Conservation (phyloP, 1,140 invertebrate genomes). For the Onthophagus taurus region DNA sequence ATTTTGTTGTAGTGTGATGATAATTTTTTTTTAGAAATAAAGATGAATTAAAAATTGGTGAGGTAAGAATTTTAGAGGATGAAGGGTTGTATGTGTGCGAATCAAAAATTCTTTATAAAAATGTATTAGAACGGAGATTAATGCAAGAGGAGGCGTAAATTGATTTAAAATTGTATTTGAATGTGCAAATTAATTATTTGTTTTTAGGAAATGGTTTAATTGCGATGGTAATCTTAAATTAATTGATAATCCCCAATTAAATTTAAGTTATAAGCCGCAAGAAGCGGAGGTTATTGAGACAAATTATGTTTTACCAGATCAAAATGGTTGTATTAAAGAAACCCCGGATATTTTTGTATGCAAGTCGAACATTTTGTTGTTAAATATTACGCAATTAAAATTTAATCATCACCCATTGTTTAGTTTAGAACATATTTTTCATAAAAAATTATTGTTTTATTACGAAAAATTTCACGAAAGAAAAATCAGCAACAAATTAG, state of each 20-base stretch:
- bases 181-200: slow-evolving; percentile 9
- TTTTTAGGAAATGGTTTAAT: slow-evolving; percentile 23
- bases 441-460: slow-evolving; percentile 32
- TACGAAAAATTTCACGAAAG: slow-evolving; percentile 30
- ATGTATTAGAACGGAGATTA: slow-evolving; percentile 15
- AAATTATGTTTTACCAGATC: slow-evolving; percentile 10
- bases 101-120: slow-evolving; percentile 13
- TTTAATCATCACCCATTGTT: slow-evolving; percentile 35
- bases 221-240: slow-evolving; percentile 16
- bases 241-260: slow-evolving; percentile 8
- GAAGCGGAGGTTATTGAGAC: neutral
- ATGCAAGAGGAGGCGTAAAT: slow-evolving; percentile 16
- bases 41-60: neutral
- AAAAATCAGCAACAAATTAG: slow-evolving; percentile 19
- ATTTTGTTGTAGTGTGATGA: too few species aligned
- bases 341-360: slow-evolving; percentile 5
- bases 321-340: neutral
- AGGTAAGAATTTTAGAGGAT: slow-evolving; percentile 13
- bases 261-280: slow-evolving; percentile 8
- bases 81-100: slow-evolving; percentile 17
- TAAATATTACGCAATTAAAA: slow-evolving; percentile 29
- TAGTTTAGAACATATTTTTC: slow-evolving; percentile 35
- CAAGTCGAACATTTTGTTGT: slow-evolving; percentile 26
- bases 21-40: neutral
- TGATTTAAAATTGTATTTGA: slow-evolving; percentile 1